Percentiles rank a stretch among this genome's conserved stretches.
These are phyloP conservation scores for Petroica traversi DNA, from an alignment of 2,113 vertebrate genomes.

Conservation along the genomic window DNA sequence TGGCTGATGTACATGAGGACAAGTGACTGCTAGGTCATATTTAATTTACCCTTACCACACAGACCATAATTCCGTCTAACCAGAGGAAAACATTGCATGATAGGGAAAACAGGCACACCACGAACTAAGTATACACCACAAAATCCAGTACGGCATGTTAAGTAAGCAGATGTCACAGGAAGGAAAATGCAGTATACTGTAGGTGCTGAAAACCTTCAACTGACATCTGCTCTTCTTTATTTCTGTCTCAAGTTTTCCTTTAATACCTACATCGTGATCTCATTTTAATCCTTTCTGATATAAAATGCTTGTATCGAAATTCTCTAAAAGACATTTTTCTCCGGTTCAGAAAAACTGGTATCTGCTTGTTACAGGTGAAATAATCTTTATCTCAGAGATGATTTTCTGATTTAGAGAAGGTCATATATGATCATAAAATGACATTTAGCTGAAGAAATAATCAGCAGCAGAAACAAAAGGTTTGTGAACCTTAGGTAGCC, in stretches of 20 bases:
- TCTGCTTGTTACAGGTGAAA: constrained; percentile 77
- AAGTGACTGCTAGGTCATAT: constrained; percentile 35
- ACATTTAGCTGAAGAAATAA: not conserved
- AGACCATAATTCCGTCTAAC: constrained; percentile 10
- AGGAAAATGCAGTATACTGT: not conserved
- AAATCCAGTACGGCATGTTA: not conserved
- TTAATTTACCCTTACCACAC: constrained; percentile 20
- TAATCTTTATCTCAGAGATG: constrained; percentile 27
- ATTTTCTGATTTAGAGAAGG: constrained; percentile 54
- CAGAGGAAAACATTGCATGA: constrained; percentile 31
- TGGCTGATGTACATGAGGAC: not conserved
- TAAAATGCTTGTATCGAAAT: constrained; percentile 38
- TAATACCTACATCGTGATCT: constrained; percentile 47
- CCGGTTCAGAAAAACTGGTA: constrained; percentile 64
- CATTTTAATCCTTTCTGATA: constrained; percentile 69
- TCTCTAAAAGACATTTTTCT: constrained; percentile 46
- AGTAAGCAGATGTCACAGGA: constrained; percentile 44
- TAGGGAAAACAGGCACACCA: constrained; percentile 40
- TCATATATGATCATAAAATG: constrained; percentile 26
- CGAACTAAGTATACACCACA: not conserved
- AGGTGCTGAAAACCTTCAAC: not conserved
- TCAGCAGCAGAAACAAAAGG: not conserved
- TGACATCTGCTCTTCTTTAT: not conserved
- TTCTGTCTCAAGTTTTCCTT: constrained; percentile 51
- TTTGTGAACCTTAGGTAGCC: not conserved